Percentiles rank a stretch among this genome's conserved stretches.
phyloP scores from a whole-genome alignment of 2,797 vertebrate species.

The Sparidentex hasta region DNA sequence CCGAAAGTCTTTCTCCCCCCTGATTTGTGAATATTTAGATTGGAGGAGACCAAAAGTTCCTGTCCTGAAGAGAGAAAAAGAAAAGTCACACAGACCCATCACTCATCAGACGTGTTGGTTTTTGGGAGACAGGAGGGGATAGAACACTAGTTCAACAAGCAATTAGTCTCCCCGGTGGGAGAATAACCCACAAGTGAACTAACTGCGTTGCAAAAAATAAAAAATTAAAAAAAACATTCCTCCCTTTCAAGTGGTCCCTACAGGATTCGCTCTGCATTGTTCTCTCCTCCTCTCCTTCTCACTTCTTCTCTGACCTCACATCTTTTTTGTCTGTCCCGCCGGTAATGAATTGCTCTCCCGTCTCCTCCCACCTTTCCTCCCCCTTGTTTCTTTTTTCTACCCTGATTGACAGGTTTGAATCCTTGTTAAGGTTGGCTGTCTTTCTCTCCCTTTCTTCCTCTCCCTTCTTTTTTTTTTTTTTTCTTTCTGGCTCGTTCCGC shows the following conservation, averaged over 20 bases:
- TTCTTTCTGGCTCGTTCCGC: conserved; percentile 23
- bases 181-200: conserved; percentile 77
- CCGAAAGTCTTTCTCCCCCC: conserved; percentile 57
- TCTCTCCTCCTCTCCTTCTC: conserved; percentile 49
- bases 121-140: conserved; percentile 65
- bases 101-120: conserved; percentile 74
- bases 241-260: conserved; percentile 71
- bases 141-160: conserved; percentile 80
- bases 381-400: conserved; percentile 44
- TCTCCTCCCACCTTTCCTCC: conserved; percentile 55
- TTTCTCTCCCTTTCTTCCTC: conserved; percentile 23
- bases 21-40: conserved; percentile 81
- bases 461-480: not conserved
- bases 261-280: conserved; percentile 51
- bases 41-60: conserved; percentile 66
- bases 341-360: conserved; percentile 52
- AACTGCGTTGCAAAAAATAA: conserved; percentile 68
- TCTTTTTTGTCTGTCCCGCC: conserved; percentile 55
- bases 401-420: conserved; percentile 71
- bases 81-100: conserved; percentile 52
- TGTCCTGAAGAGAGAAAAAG: conserved; percentile 51
- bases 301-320: conserved; percentile 50
- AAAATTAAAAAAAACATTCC: conserved; percentile 74
- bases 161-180: conserved; percentile 78
- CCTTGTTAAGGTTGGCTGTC: conserved; percentile 44